These are phyloP conservation scores for Pseudorhombus dupliciocellatus DNA, from an alignment of 2,113 vertebrate genomes.

Conservation along the genomic window DNA sequence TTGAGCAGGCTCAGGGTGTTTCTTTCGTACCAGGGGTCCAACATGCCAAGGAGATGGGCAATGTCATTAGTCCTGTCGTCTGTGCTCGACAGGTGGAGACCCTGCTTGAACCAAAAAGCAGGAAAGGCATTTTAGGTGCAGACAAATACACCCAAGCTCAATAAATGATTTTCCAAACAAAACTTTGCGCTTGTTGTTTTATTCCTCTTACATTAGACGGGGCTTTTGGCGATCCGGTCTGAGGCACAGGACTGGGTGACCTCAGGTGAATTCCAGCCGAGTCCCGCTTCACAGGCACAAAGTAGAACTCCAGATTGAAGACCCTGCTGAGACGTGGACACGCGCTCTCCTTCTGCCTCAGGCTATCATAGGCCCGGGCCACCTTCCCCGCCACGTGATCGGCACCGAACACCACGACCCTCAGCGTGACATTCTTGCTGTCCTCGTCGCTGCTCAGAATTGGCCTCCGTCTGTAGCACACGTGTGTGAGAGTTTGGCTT, in stretches of 20 bases:
- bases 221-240: constrained; percentile 45
- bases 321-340: constrained; percentile 86
- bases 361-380: constrained; percentile 90
- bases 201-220: constrained; percentile 37
- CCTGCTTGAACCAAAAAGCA: constrained; percentile 57
- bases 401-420: constrained; percentile 94
- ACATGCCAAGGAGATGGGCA: constrained; percentile 92
- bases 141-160: not conserved
- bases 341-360: constrained; percentile 86
- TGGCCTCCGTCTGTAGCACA: constrained; percentile 85
- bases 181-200: not conserved
- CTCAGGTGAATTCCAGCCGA: constrained; percentile 47
- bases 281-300: constrained; percentile 88
- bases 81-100: constrained; percentile 18
- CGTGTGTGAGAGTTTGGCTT: constrained; percentile 65
- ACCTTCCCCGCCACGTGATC: constrained; percentile 95
- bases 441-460: constrained; percentile 91
- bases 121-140: not conserved
- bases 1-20: constrained; percentile 91
- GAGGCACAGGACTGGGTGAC: constrained; percentile 11
- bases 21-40: constrained; percentile 97
- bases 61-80: constrained; percentile 93
- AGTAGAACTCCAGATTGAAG: constrained; percentile 94
- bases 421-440: constrained; percentile 81
- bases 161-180: not conserved